phyloP scores from a whole-genome alignment of 2,797 vertebrate species.

The Gadopsis bispinosus region DNA sequence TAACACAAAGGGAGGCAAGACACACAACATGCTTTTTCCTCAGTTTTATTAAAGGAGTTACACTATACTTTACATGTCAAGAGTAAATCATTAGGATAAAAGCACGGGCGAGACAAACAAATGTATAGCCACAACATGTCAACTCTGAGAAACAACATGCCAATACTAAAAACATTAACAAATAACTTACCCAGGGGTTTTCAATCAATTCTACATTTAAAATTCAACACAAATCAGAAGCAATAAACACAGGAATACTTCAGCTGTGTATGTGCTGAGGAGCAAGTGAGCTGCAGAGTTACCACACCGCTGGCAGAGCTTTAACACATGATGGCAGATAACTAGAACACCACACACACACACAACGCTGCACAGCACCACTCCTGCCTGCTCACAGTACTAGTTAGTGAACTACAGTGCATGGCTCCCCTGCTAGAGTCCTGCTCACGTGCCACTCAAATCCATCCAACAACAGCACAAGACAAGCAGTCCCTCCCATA shows the following conservation, averaged over 20 bases:
- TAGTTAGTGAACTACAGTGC: background rate
- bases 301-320: conserved; percentile 18
- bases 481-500: background rate
- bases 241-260: conserved; percentile 45
- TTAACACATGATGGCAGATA: conserved; percentile 8
- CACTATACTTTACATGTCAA: conserved; percentile 57
- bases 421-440: background rate
- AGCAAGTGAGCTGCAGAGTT: conserved; percentile 9
- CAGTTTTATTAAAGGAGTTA: conserved; percentile 62
- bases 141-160: conserved; percentile 38
- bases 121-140: conserved; percentile 10
- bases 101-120: conserved; percentile 30
- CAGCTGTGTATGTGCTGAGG: conserved; percentile 27
- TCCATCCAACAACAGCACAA: background rate
- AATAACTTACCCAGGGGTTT: conserved; percentile 50
- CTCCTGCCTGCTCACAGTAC: conserved; percentile 8
- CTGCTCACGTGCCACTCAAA: conserved; percentile 14
- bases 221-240: conserved; percentile 49
- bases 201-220: conserved; percentile 35
- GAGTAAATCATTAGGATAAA: conserved; percentile 32
- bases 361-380: conserved; percentile 17
- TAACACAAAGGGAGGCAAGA: background rate
- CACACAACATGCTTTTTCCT: background rate
- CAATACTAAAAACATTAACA: conserved; percentile 27
- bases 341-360: conserved; percentile 8